Conservation (phyloP, 64 coral and sea anemone species). For the Hydrozoanthus tunicans region DNA sequence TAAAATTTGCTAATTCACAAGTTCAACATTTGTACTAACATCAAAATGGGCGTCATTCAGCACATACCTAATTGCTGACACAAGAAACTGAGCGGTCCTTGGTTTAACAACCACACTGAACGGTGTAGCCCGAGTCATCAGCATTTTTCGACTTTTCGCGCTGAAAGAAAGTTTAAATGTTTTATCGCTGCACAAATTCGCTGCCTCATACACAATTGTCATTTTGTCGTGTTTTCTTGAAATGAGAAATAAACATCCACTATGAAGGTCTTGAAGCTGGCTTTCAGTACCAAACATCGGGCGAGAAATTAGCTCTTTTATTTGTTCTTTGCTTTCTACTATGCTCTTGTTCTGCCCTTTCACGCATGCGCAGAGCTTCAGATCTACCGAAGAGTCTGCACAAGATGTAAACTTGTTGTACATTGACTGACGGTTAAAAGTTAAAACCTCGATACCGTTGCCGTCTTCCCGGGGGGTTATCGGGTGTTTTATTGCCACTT, state of each 20-base stretch:
- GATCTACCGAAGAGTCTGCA: neutral
- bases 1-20: neutral
- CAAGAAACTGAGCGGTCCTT: constrained; percentile 11
- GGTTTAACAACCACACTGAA: constrained; percentile 5
- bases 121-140: constrained; percentile 25
- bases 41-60: constrained; percentile 43
- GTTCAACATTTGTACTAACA: neutral
- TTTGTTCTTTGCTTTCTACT: neutral
- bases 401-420: constrained; percentile 35
- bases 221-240: constrained; percentile 37
- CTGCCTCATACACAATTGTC: constrained; percentile 13
- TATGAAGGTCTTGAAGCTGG: constrained; percentile 25
- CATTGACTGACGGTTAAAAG: constrained; percentile 27
- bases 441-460: neutral
- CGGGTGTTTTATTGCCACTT: constrained; percentile 39
- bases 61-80: constrained; percentile 44
- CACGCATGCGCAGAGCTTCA: constrained; percentile 39
- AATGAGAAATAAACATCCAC: constrained; percentile 30
- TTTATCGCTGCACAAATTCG: constrained; percentile 10
- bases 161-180: constrained; percentile 6
- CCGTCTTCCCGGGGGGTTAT: constrained; percentile 23
- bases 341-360: constrained; percentile 39
- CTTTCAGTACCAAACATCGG: constrained; percentile 31
- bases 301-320: constrained; percentile 7
- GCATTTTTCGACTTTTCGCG: constrained; percentile 27